Base-by-base conservation (phyloP, 2,888 invertebrate genomes). In the Orthosia gracilis region DNA sequence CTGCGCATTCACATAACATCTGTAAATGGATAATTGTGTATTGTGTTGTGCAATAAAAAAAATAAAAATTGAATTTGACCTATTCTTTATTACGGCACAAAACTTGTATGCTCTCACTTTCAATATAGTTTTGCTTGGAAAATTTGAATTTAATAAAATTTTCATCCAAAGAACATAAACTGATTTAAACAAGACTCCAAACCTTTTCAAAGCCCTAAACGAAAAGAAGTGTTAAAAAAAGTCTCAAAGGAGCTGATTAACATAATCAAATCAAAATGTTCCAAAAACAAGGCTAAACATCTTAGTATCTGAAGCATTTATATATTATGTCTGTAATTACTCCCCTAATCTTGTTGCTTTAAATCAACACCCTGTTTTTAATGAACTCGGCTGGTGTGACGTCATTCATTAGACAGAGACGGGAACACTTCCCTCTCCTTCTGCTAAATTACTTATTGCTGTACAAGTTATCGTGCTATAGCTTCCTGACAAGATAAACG, bases 291-390 rank as follows among this genome's bases (percentile, higher is more conserved):
- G 52, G 17, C 31, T 61, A 63, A 73, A 59, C 73, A 76, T 13
- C 66, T 73, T 61, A 66, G n/a, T 81, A 76, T 73, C 55, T 75
- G 63, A 64, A 75, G 62, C 64, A 67, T 79, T 82, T 84, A 79
- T 68, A 84, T 75, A 31, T 65, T 69, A 64, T 67, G 71, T 72
- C 81, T 84, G 78, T 86, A 88, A 88, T 88, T 86, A 86, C 80
- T 69, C 70, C 55, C 73, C 73, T 77, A 82, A 82, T 82, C 77
- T 76, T 76, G 76, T 82, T 78, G 76, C 65, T 85, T 82, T 86
- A 84, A 86, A 86, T 86, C 83, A 86, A 87, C 87, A 88, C 75
- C 77, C 80, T 85, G 79, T 85, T 88, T 86, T 84, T 83, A 86
- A 88, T 84, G 77, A 86, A 82, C 82, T 74, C 61, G 40, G 50